Conservation (phyloP, 2,113 vertebrate species). For the Lontra canadensis region DNA sequence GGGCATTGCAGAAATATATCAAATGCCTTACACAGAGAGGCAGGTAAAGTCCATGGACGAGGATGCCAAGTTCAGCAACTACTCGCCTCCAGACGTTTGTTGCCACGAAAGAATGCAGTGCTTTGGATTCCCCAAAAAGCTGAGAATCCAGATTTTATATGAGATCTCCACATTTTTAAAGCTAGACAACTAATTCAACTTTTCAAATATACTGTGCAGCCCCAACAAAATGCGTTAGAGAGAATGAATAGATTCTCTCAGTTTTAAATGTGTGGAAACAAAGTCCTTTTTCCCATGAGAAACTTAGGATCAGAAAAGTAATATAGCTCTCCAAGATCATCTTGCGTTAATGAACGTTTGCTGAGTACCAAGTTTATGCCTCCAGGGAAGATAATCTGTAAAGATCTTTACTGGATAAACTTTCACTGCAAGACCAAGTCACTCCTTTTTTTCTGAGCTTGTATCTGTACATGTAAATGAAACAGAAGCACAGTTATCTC, state of each 20-base stretch:
- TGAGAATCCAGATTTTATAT: background rate
- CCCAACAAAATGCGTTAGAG: background rate
- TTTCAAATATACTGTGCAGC: background rate
- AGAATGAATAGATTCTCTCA: background rate
- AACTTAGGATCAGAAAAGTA: background rate
- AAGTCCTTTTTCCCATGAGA: background rate
- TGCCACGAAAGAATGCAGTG: background rate
- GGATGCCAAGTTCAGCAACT: background rate
- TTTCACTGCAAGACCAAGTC: background rate
- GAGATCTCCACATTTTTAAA: background rate
- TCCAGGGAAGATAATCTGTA: background rate
- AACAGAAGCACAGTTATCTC: background rate
- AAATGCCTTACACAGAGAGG: background rate
- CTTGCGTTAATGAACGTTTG: background rate
- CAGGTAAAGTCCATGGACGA: background rate
- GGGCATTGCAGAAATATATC: background rate
- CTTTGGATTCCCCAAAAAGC: background rate
- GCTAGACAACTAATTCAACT: background rate
- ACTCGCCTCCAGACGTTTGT: background rate
- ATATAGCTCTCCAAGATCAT: background rate
- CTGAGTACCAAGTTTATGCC: background rate
- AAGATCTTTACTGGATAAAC: background rate
- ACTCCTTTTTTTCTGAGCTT: background rate
- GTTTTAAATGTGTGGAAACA: background rate
- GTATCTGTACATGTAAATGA: background rate